Evolutionary conservation across 2,113 vertebrate genomes (phyloP), one percentile per base, ranked within the genome.

Genomic region (Salminus brasiliensis): DNA sequence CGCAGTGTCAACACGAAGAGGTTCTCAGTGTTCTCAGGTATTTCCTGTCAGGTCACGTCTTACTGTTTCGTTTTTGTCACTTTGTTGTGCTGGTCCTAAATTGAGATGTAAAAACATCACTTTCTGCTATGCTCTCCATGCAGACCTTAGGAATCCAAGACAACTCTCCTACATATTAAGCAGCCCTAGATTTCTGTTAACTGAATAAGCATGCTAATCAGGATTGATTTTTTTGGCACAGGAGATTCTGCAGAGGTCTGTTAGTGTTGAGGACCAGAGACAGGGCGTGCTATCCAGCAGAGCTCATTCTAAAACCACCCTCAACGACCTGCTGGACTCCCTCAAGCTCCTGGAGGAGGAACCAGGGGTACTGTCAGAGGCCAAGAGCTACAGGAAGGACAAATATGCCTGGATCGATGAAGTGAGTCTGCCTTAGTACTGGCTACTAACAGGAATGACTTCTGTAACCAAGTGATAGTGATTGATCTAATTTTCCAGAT

Each of bases 241-340:
- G 95, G 94, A 91, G 9, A 41, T 84, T 76, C 76, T 86, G 78
- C 89, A 91, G 85, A 74, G 93, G 87, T 53, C 69, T 0, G 90
- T 70, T 0, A 90, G 90, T 0, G 83, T 88, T 0, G 93, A 95
- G 74, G 95, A 92, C 2, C 85, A 89, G 77, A 90, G 87, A 67
- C 75, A 9, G 78, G 72, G 68, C 78, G 81, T 78, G 10, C 72
- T 0, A 11, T 87, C 85, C 60, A 92, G 89, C 86, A 88, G 89
- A 72, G 66, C 91, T 47, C 92, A 90, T 2, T 93, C 96, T 73
- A 95, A 93, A 82, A 95, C 89, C 18, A 95, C 95, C 0, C 92
- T 98, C 21, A 94, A 87, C 0, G 95, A 98, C 70, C 92, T 99
- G 80, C 92, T 99, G 85, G 96, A 97, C 91, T 96, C 95, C 0